These are phyloP conservation scores for Trachymyrmex cornetzi DNA, from an alignment of 1,140 invertebrate genomes.

Conservation along the genomic window DNA sequence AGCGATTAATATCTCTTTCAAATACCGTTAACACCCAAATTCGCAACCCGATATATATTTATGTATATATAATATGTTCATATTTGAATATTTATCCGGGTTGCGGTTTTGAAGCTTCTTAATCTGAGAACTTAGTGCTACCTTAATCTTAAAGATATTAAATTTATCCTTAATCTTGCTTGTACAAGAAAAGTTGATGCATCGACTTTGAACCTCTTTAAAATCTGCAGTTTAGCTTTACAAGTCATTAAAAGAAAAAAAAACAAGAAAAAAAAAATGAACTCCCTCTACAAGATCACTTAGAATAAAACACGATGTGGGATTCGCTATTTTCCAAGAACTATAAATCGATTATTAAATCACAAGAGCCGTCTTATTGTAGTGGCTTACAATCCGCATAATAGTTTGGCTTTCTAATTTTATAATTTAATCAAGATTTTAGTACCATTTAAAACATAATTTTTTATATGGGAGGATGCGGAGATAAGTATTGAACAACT, in stretches of 20 bases:
- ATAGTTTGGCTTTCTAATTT: not conserved
- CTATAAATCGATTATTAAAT: slow-evolving; percentile 5
- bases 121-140: slow-evolving; percentile 76
- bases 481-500: slow-evolving; percentile 17
- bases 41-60: slow-evolving; percentile 24
- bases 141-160: slow-evolving; percentile 74
- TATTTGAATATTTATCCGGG: slow-evolving; percentile 27
- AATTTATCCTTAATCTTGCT: not conserved
- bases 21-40: slow-evolving; percentile 45
- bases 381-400: not conserved
- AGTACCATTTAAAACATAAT: not conserved
- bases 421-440: not conserved
- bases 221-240: not conserved
- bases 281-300: not conserved
- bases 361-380: not conserved
- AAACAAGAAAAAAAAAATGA: not conserved
- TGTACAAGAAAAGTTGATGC: not conserved
- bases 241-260: not conserved
- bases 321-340: not conserved
- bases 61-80: slow-evolving; percentile 5
- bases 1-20: slow-evolving; percentile 37
- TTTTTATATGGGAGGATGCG: not conserved
- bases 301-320: not conserved
- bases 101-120: slow-evolving; percentile 68
- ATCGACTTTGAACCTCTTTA: not conserved